Percentiles rank a stretch among this genome's conserved stretches.
phyloP scores from a whole-genome alignment of 2,797 vertebrate genomes.

The Florisuga fusca region DNA sequence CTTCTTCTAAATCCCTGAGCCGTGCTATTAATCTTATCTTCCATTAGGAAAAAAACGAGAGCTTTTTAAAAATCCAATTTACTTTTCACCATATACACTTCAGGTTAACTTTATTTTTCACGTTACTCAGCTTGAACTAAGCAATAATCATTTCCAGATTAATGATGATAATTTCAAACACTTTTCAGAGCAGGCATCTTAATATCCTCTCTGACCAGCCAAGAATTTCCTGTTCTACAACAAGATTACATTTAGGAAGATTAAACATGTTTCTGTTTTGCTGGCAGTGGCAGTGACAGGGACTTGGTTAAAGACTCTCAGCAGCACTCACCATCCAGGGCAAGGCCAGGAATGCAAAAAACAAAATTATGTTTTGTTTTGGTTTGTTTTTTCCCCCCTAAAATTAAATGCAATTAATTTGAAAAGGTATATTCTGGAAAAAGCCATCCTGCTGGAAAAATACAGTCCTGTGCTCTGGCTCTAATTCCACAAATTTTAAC shows the following conservation, averaged over 20 bases:
- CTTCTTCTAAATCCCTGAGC: slow-evolving; percentile 3
- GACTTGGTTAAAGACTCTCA: not conserved
- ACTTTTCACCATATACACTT: slow-evolving; percentile 46
- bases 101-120: slow-evolving; percentile 66
- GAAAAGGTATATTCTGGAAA: not conserved
- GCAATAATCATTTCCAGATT: slow-evolving; percentile 68
- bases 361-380: too few species aligned
- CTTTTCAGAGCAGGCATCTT: slow-evolving; percentile 58
- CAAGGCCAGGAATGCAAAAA: not conserved
- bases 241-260: slow-evolving; percentile 64
- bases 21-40: slow-evolving; percentile 45
- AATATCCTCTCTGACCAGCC: slow-evolving; percentile 62
- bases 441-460: not conserved
- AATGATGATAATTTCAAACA: slow-evolving; percentile 67
- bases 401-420: not conserved
- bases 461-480: not conserved
- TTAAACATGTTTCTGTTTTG: slow-evolving; percentile 40
- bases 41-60: slow-evolving; percentile 64
- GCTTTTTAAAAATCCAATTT: slow-evolving; percentile 66
- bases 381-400: not conserved
- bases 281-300: not conserved
- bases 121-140: slow-evolving; percentile 62
- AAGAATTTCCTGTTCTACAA: slow-evolving; percentile 73
- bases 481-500: not conserved
- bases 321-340: not conserved